Evolutionary conservation across 2,797 vertebrate species (phyloP).

Genomic region (Dermochelys coriacea): DNA sequence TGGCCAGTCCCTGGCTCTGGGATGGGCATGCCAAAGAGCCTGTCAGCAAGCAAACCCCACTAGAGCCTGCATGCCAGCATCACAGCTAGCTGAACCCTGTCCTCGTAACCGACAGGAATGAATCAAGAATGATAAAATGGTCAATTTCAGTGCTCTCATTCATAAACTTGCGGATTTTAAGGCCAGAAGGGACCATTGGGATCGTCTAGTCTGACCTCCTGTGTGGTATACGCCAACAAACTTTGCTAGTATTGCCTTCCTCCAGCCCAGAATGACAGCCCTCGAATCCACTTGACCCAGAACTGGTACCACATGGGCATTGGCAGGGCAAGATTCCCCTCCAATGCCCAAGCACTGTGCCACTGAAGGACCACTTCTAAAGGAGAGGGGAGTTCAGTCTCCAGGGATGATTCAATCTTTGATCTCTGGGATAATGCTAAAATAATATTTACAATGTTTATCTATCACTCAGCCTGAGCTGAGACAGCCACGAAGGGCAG

Average conservation of each 20-base stretch:
- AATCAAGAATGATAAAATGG: not conserved
- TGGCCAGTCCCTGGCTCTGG: rapidly evolving
- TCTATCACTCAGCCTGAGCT: not conserved
- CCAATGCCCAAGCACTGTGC: not conserved
- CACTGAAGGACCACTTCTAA: not conserved
- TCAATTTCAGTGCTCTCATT: rapidly evolving
- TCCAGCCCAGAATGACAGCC: not conserved
- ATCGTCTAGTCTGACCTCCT: not conserved
- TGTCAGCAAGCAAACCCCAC: not conserved
- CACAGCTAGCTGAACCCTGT: too few relatives aligned
- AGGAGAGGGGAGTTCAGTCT: not conserved
- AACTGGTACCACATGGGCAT: not conserved
- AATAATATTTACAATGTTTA: not conserved
- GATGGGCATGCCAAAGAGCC: rapidly evolving
- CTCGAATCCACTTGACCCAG: not conserved
- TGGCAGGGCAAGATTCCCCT: not conserved
- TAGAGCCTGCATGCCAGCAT: not conserved
- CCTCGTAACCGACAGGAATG: too few relatives aligned
- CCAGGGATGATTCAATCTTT: not conserved
- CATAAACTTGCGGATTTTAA: rapidly evolving
- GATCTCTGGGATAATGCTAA: not conserved
- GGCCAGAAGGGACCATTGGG: not conserved
- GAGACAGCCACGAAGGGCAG: not conserved
- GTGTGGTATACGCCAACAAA: not conserved
- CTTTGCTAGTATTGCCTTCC: not conserved